Evolutionary conservation across 1,140 invertebrate genomes (phyloP).

Genomic region (Drosophila fuyamai): DNA sequence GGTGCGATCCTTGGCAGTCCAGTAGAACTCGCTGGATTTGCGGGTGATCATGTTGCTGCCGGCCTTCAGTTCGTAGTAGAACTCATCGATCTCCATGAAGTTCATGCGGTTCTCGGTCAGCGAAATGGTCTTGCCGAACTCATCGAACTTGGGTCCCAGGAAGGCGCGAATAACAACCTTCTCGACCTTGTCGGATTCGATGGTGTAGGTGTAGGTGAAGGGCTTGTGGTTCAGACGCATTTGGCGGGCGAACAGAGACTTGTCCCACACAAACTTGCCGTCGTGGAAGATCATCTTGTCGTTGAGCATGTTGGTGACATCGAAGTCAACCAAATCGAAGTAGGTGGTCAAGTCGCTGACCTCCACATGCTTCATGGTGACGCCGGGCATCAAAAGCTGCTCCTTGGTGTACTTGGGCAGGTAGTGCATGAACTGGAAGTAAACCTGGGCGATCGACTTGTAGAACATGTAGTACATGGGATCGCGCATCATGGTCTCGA

Average conservation of each 20-base stretch:
- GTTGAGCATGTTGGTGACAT: constrained; percentile 12
- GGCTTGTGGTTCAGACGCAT: constrained; percentile 15
- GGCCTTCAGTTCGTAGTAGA: constrained; percentile 84
- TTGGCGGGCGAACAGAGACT: constrained; percentile 5
- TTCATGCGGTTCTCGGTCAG: constrained; percentile 86
- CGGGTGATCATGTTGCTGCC: constrained; percentile 78
- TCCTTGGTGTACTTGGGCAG: constrained; percentile 87
- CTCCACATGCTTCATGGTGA: constrained; percentile 9
- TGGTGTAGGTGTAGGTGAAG: constrained; percentile 64
- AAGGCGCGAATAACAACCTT: constrained; percentile 72
- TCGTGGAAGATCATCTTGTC: constrained; percentile 14
- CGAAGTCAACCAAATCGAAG: constrained; percentile 10
- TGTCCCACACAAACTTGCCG: constrained; percentile 9
- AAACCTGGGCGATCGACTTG: constrained; percentile 87
- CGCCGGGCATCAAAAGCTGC: constrained; percentile 85
- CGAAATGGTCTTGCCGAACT: constrained; percentile 85
- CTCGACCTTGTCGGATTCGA: constrained; percentile 84
- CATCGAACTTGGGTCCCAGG: constrained; percentile 84
- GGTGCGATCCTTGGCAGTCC: constrained; percentile 11
- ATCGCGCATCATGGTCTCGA: constrained; percentile 87
- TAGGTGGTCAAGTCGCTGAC: constrained; percentile 13
- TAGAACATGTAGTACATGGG: constrained; percentile 88
- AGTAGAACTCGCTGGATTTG: constrained; percentile 4
- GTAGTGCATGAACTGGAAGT: constrained; percentile 86
- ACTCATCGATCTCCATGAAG: constrained; percentile 86